A percentile compares a stretch with the other conserved stretches of the same genome.
These are phyloP conservation scores for Dryocosmus kuriphilus DNA, from an alignment of 2,888 invertebrate genomes.

Conservation along the genomic window DNA sequence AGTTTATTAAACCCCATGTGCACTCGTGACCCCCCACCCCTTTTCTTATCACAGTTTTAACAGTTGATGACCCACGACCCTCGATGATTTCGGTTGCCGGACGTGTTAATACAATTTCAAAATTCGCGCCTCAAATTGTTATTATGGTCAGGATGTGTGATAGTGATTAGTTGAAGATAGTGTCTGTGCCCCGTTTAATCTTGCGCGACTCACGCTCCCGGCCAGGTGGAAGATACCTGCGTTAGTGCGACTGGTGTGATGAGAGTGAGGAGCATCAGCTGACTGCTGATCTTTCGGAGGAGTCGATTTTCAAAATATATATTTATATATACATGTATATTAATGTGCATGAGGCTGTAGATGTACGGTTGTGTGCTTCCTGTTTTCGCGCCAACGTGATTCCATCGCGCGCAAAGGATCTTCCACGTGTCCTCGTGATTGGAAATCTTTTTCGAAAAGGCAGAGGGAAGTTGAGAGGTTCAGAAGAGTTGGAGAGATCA, in stretches of 20 bases:
- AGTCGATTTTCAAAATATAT: constrained; percentile 1
- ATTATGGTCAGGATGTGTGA: background rate
- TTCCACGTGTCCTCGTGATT: constrained; percentile 43
- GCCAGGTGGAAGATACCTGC: constrained; percentile 25
- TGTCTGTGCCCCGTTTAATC: constrained; percentile 21
- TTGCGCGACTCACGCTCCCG: background rate
- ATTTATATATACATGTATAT: constrained; percentile 43
- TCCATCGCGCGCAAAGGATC: constrained; percentile 41
- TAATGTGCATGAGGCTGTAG: constrained; percentile 46
- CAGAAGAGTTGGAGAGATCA: background rate
- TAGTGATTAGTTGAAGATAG: constrained; percentile 18
- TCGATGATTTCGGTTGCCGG: background rate
- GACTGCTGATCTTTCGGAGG: constrained; percentile 53
- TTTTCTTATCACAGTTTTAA: background rate
- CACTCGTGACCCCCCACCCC: constrained; percentile 31
- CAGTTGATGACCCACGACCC: background rate
- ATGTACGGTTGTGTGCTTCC: constrained; percentile 42
- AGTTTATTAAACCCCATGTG: constrained; percentile 61
- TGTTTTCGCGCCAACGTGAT: constrained; percentile 52
- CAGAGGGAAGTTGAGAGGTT: background rate
- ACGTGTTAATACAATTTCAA: background rate
- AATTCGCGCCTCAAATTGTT: background rate
- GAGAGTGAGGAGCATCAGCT: constrained; percentile 46
- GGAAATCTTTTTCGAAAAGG: background rate
- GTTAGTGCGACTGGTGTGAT: constrained; percentile 33